Percentiles rank a stretch among this genome's conserved stretches.
These are phyloP conservation scores for Bradypodion pumilum DNA, from an alignment of 2,797 vertebrate species.

Conservation along the genomic window DNA sequence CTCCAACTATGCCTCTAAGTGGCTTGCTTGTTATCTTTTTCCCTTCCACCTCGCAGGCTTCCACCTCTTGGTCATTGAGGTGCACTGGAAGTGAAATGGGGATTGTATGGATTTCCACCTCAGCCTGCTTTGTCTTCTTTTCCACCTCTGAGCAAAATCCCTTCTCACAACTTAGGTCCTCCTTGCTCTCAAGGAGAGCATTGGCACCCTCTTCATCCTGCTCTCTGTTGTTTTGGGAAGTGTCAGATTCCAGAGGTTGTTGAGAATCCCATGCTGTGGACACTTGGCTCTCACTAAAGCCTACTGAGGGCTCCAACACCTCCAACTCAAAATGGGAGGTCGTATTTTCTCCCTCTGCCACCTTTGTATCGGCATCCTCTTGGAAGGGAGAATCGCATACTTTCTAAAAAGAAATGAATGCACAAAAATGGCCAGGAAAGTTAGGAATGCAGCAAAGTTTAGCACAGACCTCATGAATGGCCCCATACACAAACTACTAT, in stretches of 20 bases:
- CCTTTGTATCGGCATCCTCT: slow-evolving; percentile 72
- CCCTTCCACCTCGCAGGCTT: slow-evolving; percentile 71
- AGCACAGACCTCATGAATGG: slow-evolving; percentile 20
- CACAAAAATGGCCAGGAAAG: slow-evolving; percentile 69
- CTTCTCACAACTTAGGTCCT: slow-evolving; percentile 62
- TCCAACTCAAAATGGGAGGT: slow-evolving; percentile 65
- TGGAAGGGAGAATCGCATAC: slow-evolving; percentile 69
- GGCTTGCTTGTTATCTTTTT: slow-evolving; percentile 45
- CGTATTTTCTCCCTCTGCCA: slow-evolving; percentile 68
- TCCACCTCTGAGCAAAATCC: slow-evolving; percentile 62
- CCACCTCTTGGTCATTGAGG: slow-evolving; percentile 57
- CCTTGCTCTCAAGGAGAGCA: slow-evolving; percentile 52
- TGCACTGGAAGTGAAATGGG: slow-evolving; percentile 56
- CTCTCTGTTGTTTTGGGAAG: slow-evolving; percentile 69
- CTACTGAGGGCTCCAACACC: slow-evolving; percentile 68
- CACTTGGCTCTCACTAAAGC: slow-evolving; percentile 68
- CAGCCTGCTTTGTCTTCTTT: slow-evolving; percentile 51
- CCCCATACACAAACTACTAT: slow-evolving; percentile 4
- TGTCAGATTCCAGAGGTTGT: slow-evolving; percentile 55
- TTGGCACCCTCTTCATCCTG: slow-evolving; percentile 49
- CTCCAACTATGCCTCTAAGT: slow-evolving; percentile 65
- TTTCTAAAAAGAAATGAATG: slow-evolving; percentile 78
- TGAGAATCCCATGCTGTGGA: slow-evolving; percentile 53
- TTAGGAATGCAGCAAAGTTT: slow-evolving; percentile 66
- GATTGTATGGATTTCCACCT: slow-evolving; percentile 42